Conservation (phyloP, 1,140 invertebrate genomes). For the Nixonia krombeini region DNA sequence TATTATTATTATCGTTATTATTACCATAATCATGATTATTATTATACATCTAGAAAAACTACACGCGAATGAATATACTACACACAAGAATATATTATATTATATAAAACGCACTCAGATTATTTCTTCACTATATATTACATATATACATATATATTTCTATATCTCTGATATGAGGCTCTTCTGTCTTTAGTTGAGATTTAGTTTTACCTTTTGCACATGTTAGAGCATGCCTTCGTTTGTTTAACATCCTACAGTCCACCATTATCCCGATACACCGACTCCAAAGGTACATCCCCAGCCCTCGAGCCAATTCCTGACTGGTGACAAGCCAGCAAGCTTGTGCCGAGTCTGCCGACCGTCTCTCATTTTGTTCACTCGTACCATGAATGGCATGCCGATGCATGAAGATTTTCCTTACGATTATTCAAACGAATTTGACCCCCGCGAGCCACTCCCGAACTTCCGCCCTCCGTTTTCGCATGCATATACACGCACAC, state of each 20-base stretch:
- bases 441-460: constrained; percentile 12
- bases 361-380: constrained; percentile 14
- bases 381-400: constrained; percentile 67
- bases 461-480: not conserved
- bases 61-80: constrained; percentile 60
- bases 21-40: too few relatives aligned
- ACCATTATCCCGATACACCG: constrained; percentile 34
- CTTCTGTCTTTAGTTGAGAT: constrained; percentile 72
- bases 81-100: constrained; percentile 59
- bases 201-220: constrained; percentile 73
- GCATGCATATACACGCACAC: not conserved
- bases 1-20: too few relatives aligned
- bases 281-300: constrained; percentile 4
- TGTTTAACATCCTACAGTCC: constrained; percentile 64
- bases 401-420: constrained; percentile 65
- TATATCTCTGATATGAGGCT: constrained; percentile 71
- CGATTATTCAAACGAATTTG: constrained; percentile 24
- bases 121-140: constrained; percentile 53
- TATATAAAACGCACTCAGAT: constrained; percentile 47
- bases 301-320: constrained; percentile 8
- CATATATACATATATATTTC: constrained; percentile 64
- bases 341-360: constrained; percentile 63
- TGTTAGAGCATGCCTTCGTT: constrained; percentile 72
- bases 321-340: constrained; percentile 31
- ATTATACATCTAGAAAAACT: constrained; percentile 47